phyloP scores from a whole-genome alignment of 2,113 vertebrate species.

The Megaleporinus macrocephalus region DNA sequence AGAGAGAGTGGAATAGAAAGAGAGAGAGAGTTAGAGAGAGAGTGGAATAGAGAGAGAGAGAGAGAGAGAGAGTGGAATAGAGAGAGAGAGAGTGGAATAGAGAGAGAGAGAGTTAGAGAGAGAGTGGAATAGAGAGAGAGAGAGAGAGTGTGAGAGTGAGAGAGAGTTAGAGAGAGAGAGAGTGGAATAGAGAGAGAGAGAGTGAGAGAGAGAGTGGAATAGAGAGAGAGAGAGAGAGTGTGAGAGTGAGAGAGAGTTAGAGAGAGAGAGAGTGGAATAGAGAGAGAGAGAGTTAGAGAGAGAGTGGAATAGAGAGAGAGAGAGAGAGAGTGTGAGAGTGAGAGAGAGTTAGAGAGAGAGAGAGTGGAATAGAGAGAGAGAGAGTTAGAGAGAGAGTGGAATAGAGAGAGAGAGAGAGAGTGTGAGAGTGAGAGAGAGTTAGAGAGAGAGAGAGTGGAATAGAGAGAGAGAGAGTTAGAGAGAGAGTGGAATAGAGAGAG shows the following conservation, averaged over 20 bases:
- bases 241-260: not conserved
- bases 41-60: not conserved
- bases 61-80: conserved; percentile 9
- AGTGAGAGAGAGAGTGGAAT: too few species aligned
- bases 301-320: not conserved
- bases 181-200: too few species aligned
- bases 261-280: not conserved
- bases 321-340: not conserved
- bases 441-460: too few species aligned
- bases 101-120: too few species aligned
- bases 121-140: too few species aligned
- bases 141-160: too few species aligned
- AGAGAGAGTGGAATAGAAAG: not conserved
- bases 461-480: too few species aligned
- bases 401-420: not conserved
- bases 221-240: not conserved
- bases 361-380: not conserved
- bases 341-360: not conserved
- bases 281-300: too few species aligned
- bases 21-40: conserved; percentile 8
- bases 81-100: too few species aligned
- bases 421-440: too few species aligned
- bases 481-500: not conserved
- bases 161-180: too few species aligned
- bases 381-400: not conserved